These are phyloP conservation scores for Yoshiicerus persimilis DNA, from an alignment of 1,140 invertebrate genomes.

Conservation along the genomic window DNA sequence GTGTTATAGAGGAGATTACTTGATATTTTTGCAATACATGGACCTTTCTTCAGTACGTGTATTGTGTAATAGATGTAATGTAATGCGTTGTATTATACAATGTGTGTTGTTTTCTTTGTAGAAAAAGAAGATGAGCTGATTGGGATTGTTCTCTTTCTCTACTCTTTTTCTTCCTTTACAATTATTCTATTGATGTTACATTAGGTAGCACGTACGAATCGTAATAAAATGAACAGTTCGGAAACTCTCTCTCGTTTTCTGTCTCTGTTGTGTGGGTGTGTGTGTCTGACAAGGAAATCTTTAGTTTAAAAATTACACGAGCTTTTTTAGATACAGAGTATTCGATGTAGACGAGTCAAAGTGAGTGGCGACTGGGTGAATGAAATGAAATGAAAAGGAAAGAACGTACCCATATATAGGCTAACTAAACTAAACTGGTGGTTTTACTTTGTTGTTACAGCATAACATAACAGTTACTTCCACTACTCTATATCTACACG, in stretches of 20 bases:
- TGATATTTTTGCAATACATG: not conserved
- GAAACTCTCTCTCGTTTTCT: not conserved
- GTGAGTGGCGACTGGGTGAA: not conserved
- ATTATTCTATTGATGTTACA: not conserved
- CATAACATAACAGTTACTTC: not conserved
- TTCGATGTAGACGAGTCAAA: not conserved
- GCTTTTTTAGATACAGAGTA: not conserved
- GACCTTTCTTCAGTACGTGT: not conserved
- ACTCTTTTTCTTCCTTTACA: not conserved
- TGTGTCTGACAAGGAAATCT: not conserved
- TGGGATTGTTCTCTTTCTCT: not conserved
- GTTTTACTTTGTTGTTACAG: not conserved
- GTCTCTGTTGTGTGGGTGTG: not conserved
- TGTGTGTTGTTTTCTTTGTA: not conserved
- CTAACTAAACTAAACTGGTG: not conserved
- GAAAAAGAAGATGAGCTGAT: not conserved
- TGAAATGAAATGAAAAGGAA: constrained; percentile 14
- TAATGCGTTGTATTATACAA: not conserved
- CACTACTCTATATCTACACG: not conserved
- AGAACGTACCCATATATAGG: not conserved
- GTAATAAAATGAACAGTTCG: not conserved
- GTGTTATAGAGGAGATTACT: not conserved
- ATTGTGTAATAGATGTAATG: no score
- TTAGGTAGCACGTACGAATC: not conserved
- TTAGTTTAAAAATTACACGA: not conserved